These are phyloP conservation scores for Azemiops feae DNA, from an alignment of 2,113 vertebrate genomes.

Conservation along the genomic window DNA sequence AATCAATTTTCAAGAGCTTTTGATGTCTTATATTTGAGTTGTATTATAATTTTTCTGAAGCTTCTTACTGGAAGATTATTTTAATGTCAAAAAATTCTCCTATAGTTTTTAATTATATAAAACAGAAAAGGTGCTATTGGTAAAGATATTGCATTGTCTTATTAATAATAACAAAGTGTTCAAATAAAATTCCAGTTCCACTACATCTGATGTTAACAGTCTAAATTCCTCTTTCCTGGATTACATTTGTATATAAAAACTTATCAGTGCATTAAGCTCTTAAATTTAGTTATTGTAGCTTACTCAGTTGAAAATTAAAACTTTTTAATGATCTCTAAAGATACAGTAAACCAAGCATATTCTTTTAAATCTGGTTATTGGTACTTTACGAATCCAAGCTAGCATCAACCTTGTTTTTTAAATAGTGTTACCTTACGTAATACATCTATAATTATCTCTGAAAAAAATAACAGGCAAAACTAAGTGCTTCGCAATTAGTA, in stretches of 20 bases:
- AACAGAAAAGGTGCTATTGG: neutral
- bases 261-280: neutral
- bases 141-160: neutral
- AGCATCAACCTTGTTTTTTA: conserved; percentile 32
- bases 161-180: neutral
- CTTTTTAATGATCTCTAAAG: conserved; percentile 13
- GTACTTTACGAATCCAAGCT: conserved; percentile 48
- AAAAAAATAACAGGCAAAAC: conserved; percentile 1
- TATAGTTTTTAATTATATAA: neutral
- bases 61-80: neutral
- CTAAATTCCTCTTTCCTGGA: neutral
- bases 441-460: conserved; percentile 6
- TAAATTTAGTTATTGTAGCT: neutral
- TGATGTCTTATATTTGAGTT: neutral
- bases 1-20: neutral
- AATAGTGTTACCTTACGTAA: conserved; percentile 32
- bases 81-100: neutral
- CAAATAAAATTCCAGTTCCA: neutral
- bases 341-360: conserved; percentile 1
- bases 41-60: neutral
- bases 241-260: neutral
- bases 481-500: neutral
- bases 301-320: conserved; percentile 12
- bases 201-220: neutral
- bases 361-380: conserved; percentile 36